Base-by-base conservation (phyloP, 2,113 vertebrate species). In the Dendropsophus ebraccatus region DNA sequence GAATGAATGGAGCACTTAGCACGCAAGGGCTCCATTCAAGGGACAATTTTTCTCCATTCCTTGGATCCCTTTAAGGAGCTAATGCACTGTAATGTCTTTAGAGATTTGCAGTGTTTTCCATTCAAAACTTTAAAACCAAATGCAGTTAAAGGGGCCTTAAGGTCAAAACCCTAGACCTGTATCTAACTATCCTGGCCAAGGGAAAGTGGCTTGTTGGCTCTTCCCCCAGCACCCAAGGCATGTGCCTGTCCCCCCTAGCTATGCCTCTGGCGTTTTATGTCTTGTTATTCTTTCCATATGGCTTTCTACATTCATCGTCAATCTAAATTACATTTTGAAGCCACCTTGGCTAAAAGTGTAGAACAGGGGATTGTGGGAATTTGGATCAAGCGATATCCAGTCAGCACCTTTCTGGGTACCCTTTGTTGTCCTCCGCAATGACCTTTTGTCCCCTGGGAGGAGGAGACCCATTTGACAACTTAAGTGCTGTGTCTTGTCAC, bases 401-500 rank as follows among this genome's bases (percentile, higher is more conserved):
- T 86, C 65, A 80, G 65, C 65, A 58, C 76, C 84, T 86, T 77
- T 69, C 32, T 76, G 37, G 11, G 62, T 58, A 86, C 47, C 84
- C 49, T 69, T 19, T 58, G 11, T 25, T 60, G 76, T 86, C 84
- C 84, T 86, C 67, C 49, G 30, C 28, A 49, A 30, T 79, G 35
- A 56, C 49, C 76, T 47, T 94, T 91, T 90, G 90, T 95, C 96
- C 95, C 96, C 87, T 65, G 90, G 94, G 94, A 96, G 78, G 2
- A 8, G 19, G 88, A 87, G 89, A 92, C 93, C 93, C 94, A 95
- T 94, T 93, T 93, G 95, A 93, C 88, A 92, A 94, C 89, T 95
- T 96, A 96, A 95, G 96, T 95, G 95, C 93, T 95, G 92, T 95
- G 95, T 92, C 91, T 93, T 95, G 95, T 96, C 94, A 95, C 23